A percentile compares a stretch with the other conserved stretches of the same genome.
Conservation (phyloP, 2,888 invertebrate genomes). For the Apoda limacodes region DNA sequence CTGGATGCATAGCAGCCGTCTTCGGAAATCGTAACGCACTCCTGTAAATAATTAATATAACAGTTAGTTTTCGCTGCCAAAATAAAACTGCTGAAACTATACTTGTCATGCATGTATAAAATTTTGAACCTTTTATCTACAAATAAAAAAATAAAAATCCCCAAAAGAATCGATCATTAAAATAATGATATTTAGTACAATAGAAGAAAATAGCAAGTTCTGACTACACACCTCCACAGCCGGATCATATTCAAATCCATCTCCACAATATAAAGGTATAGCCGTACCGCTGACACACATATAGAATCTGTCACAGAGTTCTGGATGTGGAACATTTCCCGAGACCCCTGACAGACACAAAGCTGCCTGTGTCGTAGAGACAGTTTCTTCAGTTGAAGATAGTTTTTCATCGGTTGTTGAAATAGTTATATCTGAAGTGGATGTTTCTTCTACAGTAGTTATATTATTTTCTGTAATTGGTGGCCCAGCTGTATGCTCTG, state of each 20-base stretch:
- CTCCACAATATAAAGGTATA: constrained; percentile 24
- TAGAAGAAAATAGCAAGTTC: background rate
- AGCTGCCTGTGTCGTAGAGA: constrained; percentile 9
- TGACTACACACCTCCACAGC: constrained; percentile 19
- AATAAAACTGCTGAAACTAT: no score
- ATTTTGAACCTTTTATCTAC: no score
- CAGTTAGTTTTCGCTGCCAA: no score
- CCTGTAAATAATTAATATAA: constrained; percentile 26
- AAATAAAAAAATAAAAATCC: no score
- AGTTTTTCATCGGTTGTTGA: no score
- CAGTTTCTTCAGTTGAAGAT: constrained; percentile 5
- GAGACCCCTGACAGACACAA: constrained; percentile 26
- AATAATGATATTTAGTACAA: no score
- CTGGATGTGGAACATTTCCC: constrained; percentile 31
- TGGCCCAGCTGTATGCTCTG: no score
- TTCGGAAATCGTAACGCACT: constrained; percentile 26
- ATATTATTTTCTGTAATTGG: no score
- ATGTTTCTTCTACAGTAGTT: no score
- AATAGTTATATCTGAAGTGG: no score
- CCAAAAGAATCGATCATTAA: no score
- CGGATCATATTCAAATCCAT: constrained; percentile 29
- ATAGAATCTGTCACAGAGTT: constrained; percentile 28
- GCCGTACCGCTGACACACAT: constrained; percentile 30
- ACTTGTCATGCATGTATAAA: no score
- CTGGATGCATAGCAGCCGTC: constrained; percentile 27